A percentile compares a stretch with the other conserved stretches of the same genome.
Conservation (phyloP, 2,113 vertebrate genomes). For the Nothoprocta perdicaria region DNA sequence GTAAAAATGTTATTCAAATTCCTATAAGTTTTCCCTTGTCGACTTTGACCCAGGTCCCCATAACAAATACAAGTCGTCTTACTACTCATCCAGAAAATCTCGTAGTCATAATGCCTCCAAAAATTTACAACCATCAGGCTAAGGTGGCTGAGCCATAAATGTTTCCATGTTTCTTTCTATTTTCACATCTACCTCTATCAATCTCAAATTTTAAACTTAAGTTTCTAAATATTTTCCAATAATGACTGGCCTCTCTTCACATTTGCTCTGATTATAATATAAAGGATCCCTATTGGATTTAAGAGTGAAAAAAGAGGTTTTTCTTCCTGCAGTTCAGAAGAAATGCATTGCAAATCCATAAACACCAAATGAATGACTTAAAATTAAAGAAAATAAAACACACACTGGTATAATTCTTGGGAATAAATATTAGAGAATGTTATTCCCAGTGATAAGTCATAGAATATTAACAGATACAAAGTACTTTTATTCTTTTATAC, state of each 20-base stretch:
- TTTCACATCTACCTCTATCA: background rate
- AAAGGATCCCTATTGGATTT: background rate
- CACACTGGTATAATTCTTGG: background rate
- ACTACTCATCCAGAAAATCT: background rate
- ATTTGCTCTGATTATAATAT: background rate
- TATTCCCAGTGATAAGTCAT: background rate
- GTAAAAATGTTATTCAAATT: background rate
- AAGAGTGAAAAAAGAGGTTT: background rate
- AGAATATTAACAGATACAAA: conserved; percentile 32
- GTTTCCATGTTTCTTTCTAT: background rate
- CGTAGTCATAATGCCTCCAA: background rate
- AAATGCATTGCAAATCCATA: background rate
- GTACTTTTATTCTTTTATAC: background rate
- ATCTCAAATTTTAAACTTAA: background rate
- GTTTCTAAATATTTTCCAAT: background rate
- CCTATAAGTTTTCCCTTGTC: background rate
- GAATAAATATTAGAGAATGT: conserved; percentile 20
- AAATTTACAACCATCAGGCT: background rate
- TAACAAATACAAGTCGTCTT: background rate
- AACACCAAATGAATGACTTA: background rate
- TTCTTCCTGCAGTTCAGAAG: background rate
- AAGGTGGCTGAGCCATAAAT: background rate
- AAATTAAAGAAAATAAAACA: background rate
- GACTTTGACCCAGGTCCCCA: background rate
- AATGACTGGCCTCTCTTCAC: background rate